phyloP scores from a whole-genome alignment of 2,797 vertebrate species.

The Platyrinchus mystaceus region DNA sequence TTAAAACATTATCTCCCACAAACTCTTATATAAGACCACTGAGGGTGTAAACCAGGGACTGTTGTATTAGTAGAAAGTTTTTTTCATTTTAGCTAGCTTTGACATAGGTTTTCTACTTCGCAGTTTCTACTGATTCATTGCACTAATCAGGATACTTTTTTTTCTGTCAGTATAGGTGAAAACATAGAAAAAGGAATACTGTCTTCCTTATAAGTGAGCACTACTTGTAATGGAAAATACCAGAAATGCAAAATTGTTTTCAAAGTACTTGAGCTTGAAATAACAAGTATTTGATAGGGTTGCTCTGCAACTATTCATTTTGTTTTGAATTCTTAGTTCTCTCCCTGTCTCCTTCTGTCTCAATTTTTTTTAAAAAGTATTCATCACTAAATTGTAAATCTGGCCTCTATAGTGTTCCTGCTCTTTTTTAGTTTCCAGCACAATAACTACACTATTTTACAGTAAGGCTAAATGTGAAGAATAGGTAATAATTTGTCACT shows the following conservation, averaged over 20 bases:
- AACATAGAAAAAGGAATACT: not conserved
- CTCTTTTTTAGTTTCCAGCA: constrained; percentile 45
- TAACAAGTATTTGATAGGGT: not conserved
- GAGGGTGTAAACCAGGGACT: not conserved
- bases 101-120: not conserved
- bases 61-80: not conserved
- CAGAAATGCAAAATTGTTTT: not conserved
- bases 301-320: not conserved
- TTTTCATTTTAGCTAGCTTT: not conserved
- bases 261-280: not conserved
- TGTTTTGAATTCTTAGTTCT: constrained; percentile 1
- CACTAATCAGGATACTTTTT: not conserved
- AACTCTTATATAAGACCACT: not conserved
- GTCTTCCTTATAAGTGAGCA: not conserved
- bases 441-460: constrained; percentile 3
- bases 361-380: not conserved
- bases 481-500: constrained; percentile 66
- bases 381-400: constrained; percentile 12
- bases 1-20: not conserved
- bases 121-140: not conserved
- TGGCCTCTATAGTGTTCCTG: not conserved
- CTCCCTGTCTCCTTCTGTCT: not conserved
- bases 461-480: constrained; percentile 47
- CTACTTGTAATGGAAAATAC: not conserved
- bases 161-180: not conserved